Conservation (phyloP, 1,140 invertebrate species). For the Lamellibrachia luymesi region DNA sequence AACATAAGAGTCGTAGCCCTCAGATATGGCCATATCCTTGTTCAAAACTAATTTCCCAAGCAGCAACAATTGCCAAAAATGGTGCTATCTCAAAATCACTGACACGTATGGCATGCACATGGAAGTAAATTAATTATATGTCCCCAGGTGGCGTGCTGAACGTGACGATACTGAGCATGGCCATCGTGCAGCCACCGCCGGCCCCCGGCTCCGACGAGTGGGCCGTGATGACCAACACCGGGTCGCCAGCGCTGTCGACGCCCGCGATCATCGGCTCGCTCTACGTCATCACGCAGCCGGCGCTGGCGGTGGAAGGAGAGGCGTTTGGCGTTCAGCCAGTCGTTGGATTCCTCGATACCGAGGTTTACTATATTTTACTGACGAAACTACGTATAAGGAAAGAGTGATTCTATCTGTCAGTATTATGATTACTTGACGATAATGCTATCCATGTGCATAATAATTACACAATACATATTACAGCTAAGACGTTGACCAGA, state of each 20-base stretch:
- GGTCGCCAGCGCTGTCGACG: background rate
- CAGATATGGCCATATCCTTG: too few relatives aligned
- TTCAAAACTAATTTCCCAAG: background rate
- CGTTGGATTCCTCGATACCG: background rate
- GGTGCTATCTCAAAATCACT: background rate
- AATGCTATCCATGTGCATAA: too few relatives aligned
- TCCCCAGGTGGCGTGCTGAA: background rate
- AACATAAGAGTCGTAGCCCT: background rate
- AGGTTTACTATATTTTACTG: background rate
- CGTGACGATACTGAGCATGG: constrained; percentile 14
- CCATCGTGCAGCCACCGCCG: constrained; percentile 18
- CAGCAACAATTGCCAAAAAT: background rate
- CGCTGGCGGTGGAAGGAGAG: background rate
- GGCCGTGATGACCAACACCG: background rate
- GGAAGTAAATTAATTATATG: background rate
- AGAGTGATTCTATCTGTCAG: too few relatives aligned
- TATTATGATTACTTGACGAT: too few relatives aligned
- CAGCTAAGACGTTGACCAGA: background rate
- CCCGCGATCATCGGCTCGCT: background rate
- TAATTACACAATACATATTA: background rate
- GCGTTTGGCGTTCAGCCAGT: constrained; percentile 5
- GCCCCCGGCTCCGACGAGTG: background rate
- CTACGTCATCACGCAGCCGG: background rate
- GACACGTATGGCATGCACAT: background rate
- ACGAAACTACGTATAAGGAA: too few relatives aligned